Evolutionary conservation across 2,797 vertebrate genomes (phyloP), one percentile per base, ranked within the genome.

Genomic region (Takifugu ocellatus): DNA sequence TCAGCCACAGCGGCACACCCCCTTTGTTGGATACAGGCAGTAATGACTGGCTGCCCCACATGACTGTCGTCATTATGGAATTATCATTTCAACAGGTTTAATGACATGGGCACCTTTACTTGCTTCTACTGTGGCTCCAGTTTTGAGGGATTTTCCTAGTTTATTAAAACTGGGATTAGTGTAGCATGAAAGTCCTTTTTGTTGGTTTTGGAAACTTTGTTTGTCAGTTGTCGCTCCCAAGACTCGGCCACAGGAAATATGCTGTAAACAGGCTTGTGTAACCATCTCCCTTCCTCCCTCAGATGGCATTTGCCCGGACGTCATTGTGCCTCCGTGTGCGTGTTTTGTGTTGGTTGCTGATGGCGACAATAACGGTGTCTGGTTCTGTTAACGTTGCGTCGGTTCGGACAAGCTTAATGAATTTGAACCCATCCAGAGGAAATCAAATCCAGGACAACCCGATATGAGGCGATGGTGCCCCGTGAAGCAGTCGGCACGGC

Each of bases 211-310:
- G 75, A 79, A 76, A 8, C 68, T 70, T 82, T 88, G 84, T 89
- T 86, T 88, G 79, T 89, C 70, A 79, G 78, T 85, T 80, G 83
- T 86, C 86, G 86, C 81, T 89, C 84, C 79, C 81, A 68, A 79
- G 84, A 82, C 81, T 79, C 77, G 68, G 84, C 82, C 79, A 89
- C 86, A 89, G 90, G 90, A 91, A 90, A 74, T 82, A 79, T 78
- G 70, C 85, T 86, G 84, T 90, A 90, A 90, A 90, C 87, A 90
- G 56, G 74, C 81, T 88, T 86, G 82, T 84, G 59, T 85, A 89
- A 87, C 78, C 82, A 80, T 77, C 83, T 79, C 78, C 84, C 82
- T 74, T 84, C 78, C 83, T 78, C 74, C 68, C 69, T 74, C 81
- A 76, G 82, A 89, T 86, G 83, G 68, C 74, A 59, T 78, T 88